Percentiles rank a stretch among this genome's conserved stretches.
Conservation (phyloP, 2,888 invertebrate genomes). For the Diloba caeruleocephala region DNA sequence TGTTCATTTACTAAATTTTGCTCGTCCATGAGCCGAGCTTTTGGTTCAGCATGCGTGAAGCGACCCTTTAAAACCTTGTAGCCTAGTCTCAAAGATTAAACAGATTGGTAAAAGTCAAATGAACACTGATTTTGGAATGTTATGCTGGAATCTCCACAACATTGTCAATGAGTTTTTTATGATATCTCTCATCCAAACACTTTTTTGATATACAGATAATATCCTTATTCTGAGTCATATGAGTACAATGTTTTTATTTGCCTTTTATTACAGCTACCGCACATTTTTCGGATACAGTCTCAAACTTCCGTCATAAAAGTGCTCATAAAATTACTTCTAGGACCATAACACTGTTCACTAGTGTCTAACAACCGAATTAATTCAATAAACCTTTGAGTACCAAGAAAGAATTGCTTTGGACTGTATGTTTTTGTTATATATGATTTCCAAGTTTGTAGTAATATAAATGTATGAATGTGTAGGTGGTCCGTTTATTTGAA, state of each 20-base stretch:
- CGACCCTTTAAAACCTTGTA: too few relatives aligned
- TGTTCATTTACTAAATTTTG: too few relatives aligned
- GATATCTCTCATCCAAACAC: conserved; percentile 5
- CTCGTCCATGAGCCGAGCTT: too few relatives aligned
- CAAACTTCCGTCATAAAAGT: conserved; percentile 45
- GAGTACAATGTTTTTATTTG: conserved; percentile 27
- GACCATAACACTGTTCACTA: conserved; percentile 27
- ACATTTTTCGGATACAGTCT: conserved; percentile 28
- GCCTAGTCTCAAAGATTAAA: too few relatives aligned
- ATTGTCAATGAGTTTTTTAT: neutral
- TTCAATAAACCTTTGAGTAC: conserved; percentile 28
- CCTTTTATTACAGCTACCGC: conserved; percentile 22
- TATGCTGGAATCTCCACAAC: too few relatives aligned
- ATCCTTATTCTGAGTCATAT: conserved; percentile 9
- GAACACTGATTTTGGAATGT: too few relatives aligned
- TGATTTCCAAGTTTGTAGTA: conserved; percentile 4
- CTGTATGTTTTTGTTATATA: conserved; percentile 15
- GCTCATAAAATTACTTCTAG: conserved; percentile 30
- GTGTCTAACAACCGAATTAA: conserved; percentile 30
- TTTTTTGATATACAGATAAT: conserved; percentile 22
- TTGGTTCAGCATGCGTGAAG: too few relatives aligned
- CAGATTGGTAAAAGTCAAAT: too few relatives aligned
- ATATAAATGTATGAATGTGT: neutral
- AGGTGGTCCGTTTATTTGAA: neutral
- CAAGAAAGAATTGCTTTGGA: conserved; percentile 10